Evolutionary conservation across 2,888 invertebrate species (phyloP).

Genomic region (Neuroscelio doddi): DNA sequence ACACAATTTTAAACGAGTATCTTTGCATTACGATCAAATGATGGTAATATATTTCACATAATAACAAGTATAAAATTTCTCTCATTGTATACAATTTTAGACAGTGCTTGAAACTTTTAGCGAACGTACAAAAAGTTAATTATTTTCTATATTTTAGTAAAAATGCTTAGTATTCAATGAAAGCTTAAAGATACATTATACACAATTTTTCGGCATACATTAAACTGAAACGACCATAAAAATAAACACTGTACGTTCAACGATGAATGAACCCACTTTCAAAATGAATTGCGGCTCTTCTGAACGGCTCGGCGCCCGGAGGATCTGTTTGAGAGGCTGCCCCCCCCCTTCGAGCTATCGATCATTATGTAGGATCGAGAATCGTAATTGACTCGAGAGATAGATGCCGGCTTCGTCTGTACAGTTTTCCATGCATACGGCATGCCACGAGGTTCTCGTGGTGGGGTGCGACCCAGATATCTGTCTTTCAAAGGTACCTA

Average conservation of each 20-base stretch:
- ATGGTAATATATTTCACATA: too few species aligned
- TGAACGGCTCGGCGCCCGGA: too few species aligned
- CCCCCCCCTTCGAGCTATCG: constrained; percentile 15
- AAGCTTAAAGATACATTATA: too few species aligned
- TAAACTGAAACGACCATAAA: background rate
- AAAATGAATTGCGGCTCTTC: constrained; percentile 2
- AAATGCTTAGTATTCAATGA: too few species aligned
- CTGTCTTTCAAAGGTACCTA: constrained; percentile 64
- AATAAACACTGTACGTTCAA: background rate
- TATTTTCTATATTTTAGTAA: too few species aligned
- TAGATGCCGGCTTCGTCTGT: constrained; percentile 30
- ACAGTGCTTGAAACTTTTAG: too few species aligned
- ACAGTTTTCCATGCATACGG: constrained; percentile 47
- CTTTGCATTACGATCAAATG: too few species aligned
- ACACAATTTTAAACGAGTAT: too few species aligned
- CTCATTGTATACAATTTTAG: too few species aligned
- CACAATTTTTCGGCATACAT: background rate
- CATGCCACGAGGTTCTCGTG: constrained; percentile 40
- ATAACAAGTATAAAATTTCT: too few species aligned
- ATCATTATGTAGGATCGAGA: constrained; percentile 41
- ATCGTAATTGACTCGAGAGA: constrained; percentile 41
- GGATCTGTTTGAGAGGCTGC: background rate
- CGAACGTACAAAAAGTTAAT: too few species aligned
- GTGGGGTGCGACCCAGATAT: constrained; percentile 69
- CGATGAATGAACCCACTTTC: constrained; percentile 4